Base-by-base conservation (phyloP, 2,797 vertebrate genomes). In the Neomorphus geoffroyi region DNA sequence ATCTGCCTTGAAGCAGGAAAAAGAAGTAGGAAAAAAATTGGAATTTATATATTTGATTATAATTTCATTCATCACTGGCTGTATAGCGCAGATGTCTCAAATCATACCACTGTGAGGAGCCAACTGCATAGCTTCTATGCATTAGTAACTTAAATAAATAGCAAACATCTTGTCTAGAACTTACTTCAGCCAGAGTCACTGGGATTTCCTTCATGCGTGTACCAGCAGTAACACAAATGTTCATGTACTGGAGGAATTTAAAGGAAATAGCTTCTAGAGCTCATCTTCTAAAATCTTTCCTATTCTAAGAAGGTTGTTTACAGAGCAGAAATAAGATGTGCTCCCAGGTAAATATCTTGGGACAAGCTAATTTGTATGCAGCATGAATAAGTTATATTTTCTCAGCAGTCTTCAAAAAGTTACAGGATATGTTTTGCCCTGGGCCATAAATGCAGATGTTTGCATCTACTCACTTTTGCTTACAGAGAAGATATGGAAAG, bases 401-500 rank as follows among this genome's bases (percentile, higher is more conserved):
- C 35, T 91, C 12, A 17, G 18, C 26, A 60, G 28, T 80, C 15
- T 45, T 80, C 84, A 21, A 54, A 86, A 69, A 85, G 48, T 39
- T 5, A 19, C 0, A 0, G 6, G 11, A 1, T 37, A 1, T 10
- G 14, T 79, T 89, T 30, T 89, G 32, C 41, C 41, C 8, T 10
- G 53, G 39, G 15, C 72, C 22, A 3, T 33, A 22, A 27, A 57
- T n/a, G 33, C 15, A 54, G 7, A 9, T 48, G 11, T 0, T 7
- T 53, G 21, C 45, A 64, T 26, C 30, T 73, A 12, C 35, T 56
- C 21, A 3, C 5, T 66, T 91, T 67, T 70, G 61, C 32, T 73
- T 77, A 51, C 19, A n/a, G 56, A 82, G 26, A 62, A 73, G 35
- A n/a, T 15, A 33, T 0, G 6, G 50, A 57, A 66, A 51, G 27